Conservation (phyloP, 2,888 invertebrate genomes). For the Tholera decimalis region DNA sequence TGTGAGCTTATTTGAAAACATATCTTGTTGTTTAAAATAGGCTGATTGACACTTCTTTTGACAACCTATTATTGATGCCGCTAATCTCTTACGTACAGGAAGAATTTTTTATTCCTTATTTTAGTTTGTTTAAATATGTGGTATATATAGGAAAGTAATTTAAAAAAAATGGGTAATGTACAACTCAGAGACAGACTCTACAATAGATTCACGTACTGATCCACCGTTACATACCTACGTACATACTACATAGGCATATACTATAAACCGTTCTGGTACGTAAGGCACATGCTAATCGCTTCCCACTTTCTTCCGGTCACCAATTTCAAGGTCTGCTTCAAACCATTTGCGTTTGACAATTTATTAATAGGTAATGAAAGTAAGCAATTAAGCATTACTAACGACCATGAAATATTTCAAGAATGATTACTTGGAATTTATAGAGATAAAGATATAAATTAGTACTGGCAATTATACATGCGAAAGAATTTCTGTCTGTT, state of each 20-base stretch:
- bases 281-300: constrained; percentile 72
- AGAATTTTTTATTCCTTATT: too few species aligned
- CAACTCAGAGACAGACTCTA: constrained; percentile 19
- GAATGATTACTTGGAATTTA: constrained; percentile 3
- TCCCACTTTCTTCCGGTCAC: constrained; percentile 76
- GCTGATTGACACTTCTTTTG: too few species aligned
- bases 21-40: neutral
- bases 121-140: too few species aligned
- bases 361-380: constrained; percentile 60
- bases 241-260: constrained; percentile 53
- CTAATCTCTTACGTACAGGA: too few species aligned
- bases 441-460: constrained; percentile 12
- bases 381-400: constrained; percentile 44
- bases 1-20: neutral
- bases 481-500: neutral
- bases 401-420: constrained; percentile 41
- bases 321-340: constrained; percentile 69
- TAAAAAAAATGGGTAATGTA: neutral
- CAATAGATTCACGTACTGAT: constrained; percentile 47
- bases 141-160: too few species aligned
- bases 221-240: constrained; percentile 52
- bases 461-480: neutral
- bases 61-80: too few species aligned
- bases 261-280: constrained; percentile 61
- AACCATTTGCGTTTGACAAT: constrained; percentile 40